A percentile compares a stretch with the other conserved stretches of the same genome.
These are phyloP conservation scores for Spisula solida DNA, from an alignment of 2,888 invertebrate genomes.

Conservation along the genomic window DNA sequence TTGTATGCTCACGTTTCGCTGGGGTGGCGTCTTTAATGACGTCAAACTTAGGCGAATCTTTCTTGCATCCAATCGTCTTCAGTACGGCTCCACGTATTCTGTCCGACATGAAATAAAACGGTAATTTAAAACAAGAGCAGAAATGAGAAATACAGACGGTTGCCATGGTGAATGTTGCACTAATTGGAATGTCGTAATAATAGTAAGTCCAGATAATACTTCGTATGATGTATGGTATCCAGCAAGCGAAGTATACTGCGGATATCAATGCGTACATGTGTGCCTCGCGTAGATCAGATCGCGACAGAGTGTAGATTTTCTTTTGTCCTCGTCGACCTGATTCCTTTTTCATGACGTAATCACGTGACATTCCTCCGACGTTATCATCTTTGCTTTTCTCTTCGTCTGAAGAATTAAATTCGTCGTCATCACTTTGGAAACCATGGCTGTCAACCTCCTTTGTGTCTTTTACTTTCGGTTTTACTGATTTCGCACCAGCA, in stretches of 20 bases:
- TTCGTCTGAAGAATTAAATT: constrained; percentile 64
- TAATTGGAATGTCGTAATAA: constrained; percentile 62
- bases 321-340: constrained; percentile 3
- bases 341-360: constrained; percentile 30
- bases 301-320: constrained; percentile 69
- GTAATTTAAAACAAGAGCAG: constrained; percentile 49
- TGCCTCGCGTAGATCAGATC: constrained; percentile 69
- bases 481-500: constrained; percentile 69
- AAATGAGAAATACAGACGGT: constrained; percentile 56
- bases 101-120: constrained; percentile 58
- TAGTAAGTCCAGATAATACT: constrained; percentile 71
- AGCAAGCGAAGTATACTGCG: constrained; percentile 67
- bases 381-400: constrained; percentile 54
- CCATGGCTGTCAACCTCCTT: constrained; percentile 64
- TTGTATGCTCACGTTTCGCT: constrained; percentile 25
- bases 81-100: constrained; percentile 52
- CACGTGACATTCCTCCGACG: constrained; percentile 29
- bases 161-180: constrained; percentile 54
- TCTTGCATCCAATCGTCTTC: constrained; percentile 55
- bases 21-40: neutral
- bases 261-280: constrained; percentile 73
- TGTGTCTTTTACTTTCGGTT: constrained; percentile 68
- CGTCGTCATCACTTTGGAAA: constrained; percentile 65
- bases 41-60: constrained; percentile 8
- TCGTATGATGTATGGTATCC: constrained; percentile 76